Conservation (phyloP, 2,113 vertebrate genomes). For the Larimichthys polyactis region DNA sequence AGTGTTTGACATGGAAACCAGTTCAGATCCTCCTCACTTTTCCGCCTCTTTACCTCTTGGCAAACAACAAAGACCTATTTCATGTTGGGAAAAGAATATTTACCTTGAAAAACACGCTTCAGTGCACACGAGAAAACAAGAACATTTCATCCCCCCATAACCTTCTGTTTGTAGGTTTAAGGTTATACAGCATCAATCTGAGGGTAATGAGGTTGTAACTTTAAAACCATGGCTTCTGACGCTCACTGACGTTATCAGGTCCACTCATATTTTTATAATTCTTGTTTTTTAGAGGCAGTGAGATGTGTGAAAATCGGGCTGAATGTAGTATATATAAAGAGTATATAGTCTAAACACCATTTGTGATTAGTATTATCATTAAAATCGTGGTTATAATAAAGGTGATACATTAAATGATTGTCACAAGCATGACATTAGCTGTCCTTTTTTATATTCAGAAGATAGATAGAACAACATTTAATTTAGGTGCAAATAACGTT, state of each 20-base stretch:
- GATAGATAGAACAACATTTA: background rate
- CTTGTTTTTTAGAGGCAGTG: constrained; percentile 8
- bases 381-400: background rate
- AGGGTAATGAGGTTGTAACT: constrained; percentile 69
- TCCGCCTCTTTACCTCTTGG: constrained; percentile 92
- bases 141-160: constrained; percentile 66
- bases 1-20: constrained; percentile 91
- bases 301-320: background rate
- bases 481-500: background rate
- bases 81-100: constrained; percentile 82
- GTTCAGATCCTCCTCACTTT: constrained; percentile 88
- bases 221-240: constrained; percentile 59
- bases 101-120: constrained; percentile 81
- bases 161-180: constrained; percentile 68
- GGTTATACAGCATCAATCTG: constrained; percentile 73
- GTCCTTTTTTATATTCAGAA: background rate
- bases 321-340: no score
- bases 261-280: background rate
- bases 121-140: constrained; percentile 81
- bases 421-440: background rate
- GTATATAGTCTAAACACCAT: background rate
- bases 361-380: background rate
- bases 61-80: constrained; percentile 87
- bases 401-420: background rate
- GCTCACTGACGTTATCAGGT: constrained; percentile 16